Evolutionary conservation across 2,888 invertebrate species (phyloP), one percentile per base, ranked within the genome.

Genomic region (Lithosia quadra): DNA sequence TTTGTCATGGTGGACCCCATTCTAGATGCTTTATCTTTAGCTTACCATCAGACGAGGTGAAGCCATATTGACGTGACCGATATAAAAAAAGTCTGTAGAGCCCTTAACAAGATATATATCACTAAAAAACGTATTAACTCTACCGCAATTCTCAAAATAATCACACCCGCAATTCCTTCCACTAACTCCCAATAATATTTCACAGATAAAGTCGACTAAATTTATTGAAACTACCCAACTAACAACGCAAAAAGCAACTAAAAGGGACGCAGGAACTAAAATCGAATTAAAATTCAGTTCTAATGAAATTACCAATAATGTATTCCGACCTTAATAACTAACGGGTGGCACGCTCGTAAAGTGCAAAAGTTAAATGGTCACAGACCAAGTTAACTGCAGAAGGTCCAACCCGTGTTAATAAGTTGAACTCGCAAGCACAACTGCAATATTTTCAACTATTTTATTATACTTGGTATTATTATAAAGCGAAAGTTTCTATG

Each of bases 291-390:
- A 77, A 77, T 77, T 72, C 69, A 72, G 72, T 79, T 69, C 57
- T 73, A 77, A 77, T 78, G 62, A 72, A 74, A 72, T 73, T 74
- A 69, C 73, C 79, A 73, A 81, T 81, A 79, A 79, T 69, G 65
- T 81, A 78, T 76, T 74, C 79, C n/a, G 64, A 81, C 81, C 77
- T 72, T 77, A 77, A 77, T 81, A 81, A 79, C 68, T 79, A 72
- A 79, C 72, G 60, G 68, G 15, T 21, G 22, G 60, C 34, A 64
- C 24, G 66, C 60, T 28, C n/a, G 58, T 80, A 76, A 74, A 81
- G 74, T 78, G 72, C 69, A 75, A 72, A 81, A 81, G 76, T 81
- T 79, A 79, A 81, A 58, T 66, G 64, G 15, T 34, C 55, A 49
- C 72, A 62, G 24, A 36, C 11, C 49, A 57, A 28, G 24, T 36